These are phyloP conservation scores for Hydractinia echinata DNA, from an alignment of 30 jellyfish, hydroid and myxozoan species.

Conservation along the genomic window DNA sequence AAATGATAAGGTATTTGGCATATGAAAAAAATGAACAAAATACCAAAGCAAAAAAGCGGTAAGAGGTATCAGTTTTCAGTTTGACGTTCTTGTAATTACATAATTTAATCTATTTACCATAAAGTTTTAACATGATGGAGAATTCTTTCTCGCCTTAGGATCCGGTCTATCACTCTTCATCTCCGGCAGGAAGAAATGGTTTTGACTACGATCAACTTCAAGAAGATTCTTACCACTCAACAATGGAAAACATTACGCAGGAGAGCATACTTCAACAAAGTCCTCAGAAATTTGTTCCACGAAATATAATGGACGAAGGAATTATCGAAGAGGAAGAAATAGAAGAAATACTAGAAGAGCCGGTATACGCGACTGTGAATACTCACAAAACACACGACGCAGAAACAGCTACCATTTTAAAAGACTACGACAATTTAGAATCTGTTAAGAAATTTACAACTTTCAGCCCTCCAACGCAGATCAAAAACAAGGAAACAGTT, in stretches of 20 bases:
- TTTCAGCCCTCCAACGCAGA: not conserved
- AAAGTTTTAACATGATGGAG: too few species aligned
- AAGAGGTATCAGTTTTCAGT: too few species aligned
- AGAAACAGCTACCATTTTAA: too few species aligned
- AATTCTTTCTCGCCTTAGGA: too few species aligned
- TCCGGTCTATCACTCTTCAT: too few species aligned
- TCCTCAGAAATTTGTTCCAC: constrained; percentile 1
- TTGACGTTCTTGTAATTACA: too few species aligned
- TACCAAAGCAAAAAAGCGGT: too few species aligned
- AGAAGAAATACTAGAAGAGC: not conserved
- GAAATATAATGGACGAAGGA: not conserved
- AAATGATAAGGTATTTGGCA: too few species aligned
- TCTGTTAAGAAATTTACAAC: not conserved
- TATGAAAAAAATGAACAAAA: too few species aligned
- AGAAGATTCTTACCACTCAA: constrained; percentile 11
- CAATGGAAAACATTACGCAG: not conserved
- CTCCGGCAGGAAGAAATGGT: not conserved
- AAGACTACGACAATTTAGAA: not conserved
- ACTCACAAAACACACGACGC: not conserved
- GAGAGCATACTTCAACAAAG: constrained; percentile 11
- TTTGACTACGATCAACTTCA: not conserved
- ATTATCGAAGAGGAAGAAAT: not conserved
- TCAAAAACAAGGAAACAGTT: not conserved
- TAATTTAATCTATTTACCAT: too few species aligned
- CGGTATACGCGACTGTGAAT: not conserved